Base-by-base conservation (phyloP, 1,140 invertebrate species). In the Pogonognathellus flavescens region DNA sequence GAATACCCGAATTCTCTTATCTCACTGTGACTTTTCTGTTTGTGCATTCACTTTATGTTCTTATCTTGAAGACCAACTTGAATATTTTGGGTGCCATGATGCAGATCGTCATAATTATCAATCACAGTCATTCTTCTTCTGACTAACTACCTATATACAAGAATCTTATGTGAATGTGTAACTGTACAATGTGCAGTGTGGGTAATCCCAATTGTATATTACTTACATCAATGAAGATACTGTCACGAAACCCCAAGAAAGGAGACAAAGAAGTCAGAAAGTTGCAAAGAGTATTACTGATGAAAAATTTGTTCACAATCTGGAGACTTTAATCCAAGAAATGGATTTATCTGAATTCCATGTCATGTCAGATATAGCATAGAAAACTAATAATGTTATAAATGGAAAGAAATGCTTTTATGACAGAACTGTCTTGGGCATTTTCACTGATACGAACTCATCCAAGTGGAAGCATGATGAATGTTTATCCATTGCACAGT, bases 351-450 rank as follows among this genome's bases (percentile, higher is more conserved):
- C 25, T 50, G 70, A 76, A 76, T 76, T 25, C 41, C 70, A 72
- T 31, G 31, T 76, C 70, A 41, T 31, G 41, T 76, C 70, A 76
- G 70, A 76, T 76, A 50, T 76, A 41, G 2, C 31, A 41, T 41
- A 76, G 70, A 76, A 76, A 76, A 76, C 31, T 76, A 76, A 76
- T 50, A 50, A 76, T 76, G 70, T 76, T 76, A 76, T 76, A 49
- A 76, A 76, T 76, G 70, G 70, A n/a, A n/a, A 76, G 70, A 76
- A 76, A 76, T 76, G 41, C n/a, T 76, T 76, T 76, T 76, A 76
- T 76, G 70, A 76, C 70, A 76, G 41, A 18, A 10, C 70, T 76
- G 70, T 76, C 70, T 76, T 49, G 31, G 70, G 41, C 70, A 76
- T 76, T 31, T 76, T 11, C 16, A 31, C 70, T 50, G 41, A 76